These are phyloP conservation scores for Whitmania pigra DNA, from an alignment of 1,140 invertebrate genomes.

Conservation along the genomic window DNA sequence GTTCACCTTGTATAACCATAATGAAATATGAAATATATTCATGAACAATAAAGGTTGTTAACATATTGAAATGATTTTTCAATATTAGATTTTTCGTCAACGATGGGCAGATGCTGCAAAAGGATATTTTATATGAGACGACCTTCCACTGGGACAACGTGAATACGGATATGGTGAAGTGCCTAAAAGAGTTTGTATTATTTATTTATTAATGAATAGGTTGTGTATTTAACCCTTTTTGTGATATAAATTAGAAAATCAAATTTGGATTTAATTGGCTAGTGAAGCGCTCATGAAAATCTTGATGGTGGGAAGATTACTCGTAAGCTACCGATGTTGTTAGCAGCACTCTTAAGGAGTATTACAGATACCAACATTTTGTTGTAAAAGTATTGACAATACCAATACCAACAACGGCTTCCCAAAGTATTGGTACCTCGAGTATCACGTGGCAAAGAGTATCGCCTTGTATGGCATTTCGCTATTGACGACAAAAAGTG, in stretches of 20 bases:
- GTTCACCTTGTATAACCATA: background rate
- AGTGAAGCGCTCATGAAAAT: background rate
- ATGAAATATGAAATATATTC: background rate
- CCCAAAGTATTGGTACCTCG: too few relatives aligned
- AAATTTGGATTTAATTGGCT: background rate
- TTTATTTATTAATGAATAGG: background rate
- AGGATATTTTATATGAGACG: conserved; percentile 14
- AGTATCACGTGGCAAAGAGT: too few relatives aligned
- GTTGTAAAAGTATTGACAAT: too few relatives aligned
- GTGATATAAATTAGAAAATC: background rate
- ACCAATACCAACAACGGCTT: too few relatives aligned
- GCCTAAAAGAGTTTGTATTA: conserved; percentile 6
- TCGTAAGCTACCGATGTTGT: background rate
- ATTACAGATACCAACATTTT: too few relatives aligned
- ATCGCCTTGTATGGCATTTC: too few relatives aligned
- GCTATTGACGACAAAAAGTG: too few relatives aligned
- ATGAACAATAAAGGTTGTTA: background rate
- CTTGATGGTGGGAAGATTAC: background rate
- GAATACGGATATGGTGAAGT: background rate
- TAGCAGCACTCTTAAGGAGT: background rate
- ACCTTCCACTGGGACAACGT: conserved; percentile 14
- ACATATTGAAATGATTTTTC: background rate
- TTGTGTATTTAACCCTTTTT: background rate
- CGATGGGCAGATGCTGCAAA: background rate
- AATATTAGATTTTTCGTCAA: conserved; percentile 1